Base-by-base conservation (phyloP, 2,113 vertebrate species). In the Tenrec ecaudatus region DNA sequence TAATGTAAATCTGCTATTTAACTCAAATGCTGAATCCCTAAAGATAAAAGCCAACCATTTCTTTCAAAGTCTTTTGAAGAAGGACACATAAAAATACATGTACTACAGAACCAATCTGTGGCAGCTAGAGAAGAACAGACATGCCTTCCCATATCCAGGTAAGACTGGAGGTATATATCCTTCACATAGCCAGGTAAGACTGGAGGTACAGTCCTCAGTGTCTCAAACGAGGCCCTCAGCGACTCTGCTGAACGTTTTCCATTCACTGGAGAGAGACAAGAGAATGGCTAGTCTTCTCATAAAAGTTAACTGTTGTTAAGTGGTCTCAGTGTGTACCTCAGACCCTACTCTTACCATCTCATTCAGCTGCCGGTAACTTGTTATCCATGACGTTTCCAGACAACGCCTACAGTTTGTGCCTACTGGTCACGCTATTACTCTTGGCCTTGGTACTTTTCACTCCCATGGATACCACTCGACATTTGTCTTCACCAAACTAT, bases 41-140 rank as follows among this genome's bases (percentile, higher is more conserved):
- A 82, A 33, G 23, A 82, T 62, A 87, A 78, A 82, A 90, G 27
- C 12, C 1, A 11, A 90, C 20, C 11, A 77, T 1, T 15, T 17
- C 25, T 88, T 69, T 80, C 31, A 73, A 93, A 77, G 33, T 53
- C 62, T 71, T 91, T 80, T 92, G 4, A 86, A 92, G 53, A 81
- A 8, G 27, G 29, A 73, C 69, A 71, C 68, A 71, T 71, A 71
- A 71, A 71, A 29, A 71, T 16, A 6, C 17, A 71, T 33, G 71
- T 1, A 27, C 0, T 22, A 40, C 53, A 71, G 2, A 4, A 76
- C 71, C 4, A 76, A 66, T 36, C 14, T 82, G 16, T 76, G 29
- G 38, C 27, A 89, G 84, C 25, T 25, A 11, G 0, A 38, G 25
- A 57, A 91, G 2, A 3, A 69, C 25, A 22, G 2, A 79, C n/a